These are phyloP conservation scores for Zootoca vivipara DNA, from an alignment of 2,113 vertebrate species.

Conservation along the genomic window DNA sequence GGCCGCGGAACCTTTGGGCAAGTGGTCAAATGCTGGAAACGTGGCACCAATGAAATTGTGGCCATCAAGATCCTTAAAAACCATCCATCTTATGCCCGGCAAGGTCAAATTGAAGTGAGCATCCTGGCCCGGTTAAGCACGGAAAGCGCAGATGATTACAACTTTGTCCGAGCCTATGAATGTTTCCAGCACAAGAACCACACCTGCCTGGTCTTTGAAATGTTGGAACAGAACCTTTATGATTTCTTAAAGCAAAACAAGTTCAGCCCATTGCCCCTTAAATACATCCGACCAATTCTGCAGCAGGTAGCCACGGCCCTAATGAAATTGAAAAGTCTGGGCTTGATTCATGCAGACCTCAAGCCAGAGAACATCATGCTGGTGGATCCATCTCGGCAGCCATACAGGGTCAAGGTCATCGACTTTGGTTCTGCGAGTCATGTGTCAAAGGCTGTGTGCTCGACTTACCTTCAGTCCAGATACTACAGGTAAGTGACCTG, in stretches of 20 bases:
- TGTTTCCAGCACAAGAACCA: slow-evolving; percentile 99
- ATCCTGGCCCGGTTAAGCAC: slow-evolving; percentile 97
- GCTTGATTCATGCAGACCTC: slow-evolving; percentile 97
- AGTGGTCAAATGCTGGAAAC: slow-evolving; percentile 99
- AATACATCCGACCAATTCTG: slow-evolving; percentile 95
- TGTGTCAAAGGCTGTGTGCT: slow-evolving; percentile 98
- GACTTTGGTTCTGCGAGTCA: slow-evolving; percentile 99
- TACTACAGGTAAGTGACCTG: slow-evolving; percentile 92
- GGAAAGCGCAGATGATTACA: slow-evolving; percentile 96
- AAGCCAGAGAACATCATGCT: slow-evolving; percentile 99
- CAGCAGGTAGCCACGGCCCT: slow-evolving; percentile 97
- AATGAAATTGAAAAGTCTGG: slow-evolving; percentile 97
- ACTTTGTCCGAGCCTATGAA: slow-evolving; percentile 97
- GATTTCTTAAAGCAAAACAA: slow-evolving; percentile 99
- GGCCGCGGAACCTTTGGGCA: slow-evolving; percentile 97
- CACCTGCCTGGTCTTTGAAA: slow-evolving; percentile 99
- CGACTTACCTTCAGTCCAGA: slow-evolving; percentile 97
- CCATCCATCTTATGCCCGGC: slow-evolving; percentile 95
- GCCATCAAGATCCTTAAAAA: slow-evolving; percentile 99
- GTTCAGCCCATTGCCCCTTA: slow-evolving; percentile 97
- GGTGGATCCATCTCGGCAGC: slow-evolving; percentile 95
- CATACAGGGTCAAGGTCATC: slow-evolving; percentile 98
- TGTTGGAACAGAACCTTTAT: slow-evolving; percentile 99
- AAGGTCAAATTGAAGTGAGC: slow-evolving; percentile 98
- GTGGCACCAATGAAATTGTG: slow-evolving; percentile 98